Evolutionary conservation across 2,797 vertebrate genomes (phyloP), one percentile per base, ranked within the genome.

Genomic region (Acanthornis magna): DNA sequence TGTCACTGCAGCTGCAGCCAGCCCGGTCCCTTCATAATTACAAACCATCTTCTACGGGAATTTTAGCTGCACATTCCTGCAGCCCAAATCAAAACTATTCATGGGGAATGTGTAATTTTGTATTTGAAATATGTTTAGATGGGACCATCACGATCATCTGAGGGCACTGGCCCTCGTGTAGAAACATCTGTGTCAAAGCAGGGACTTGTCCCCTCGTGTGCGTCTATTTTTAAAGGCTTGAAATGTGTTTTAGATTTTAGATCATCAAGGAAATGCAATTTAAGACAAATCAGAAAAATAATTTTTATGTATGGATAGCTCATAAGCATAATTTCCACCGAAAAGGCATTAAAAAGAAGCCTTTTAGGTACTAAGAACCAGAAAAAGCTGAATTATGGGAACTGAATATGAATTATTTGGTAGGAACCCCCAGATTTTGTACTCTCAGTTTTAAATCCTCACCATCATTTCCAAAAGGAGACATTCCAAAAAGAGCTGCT

Each of bases 1-100:
- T 25, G 13, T 7, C n/a, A 51, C 80, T 36, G 84, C 89, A 96
- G 87, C 84, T 92, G 80, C 87, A 85, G 77, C 77, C 81, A 45
- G 43, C 14, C 78, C 45, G 32, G 2, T 26, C 61, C 68, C 12
- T 26, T 21, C 45, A 4, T 16, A 45, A 89, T 83, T 45, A 73
- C 1, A 82, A 93, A 50, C 29, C 63, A 38, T 30, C 58, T 45
- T 45, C 7, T 55, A 89, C 34, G 57, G 70, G 61, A 63, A 86
- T 77, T 74, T 40, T 9, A 85, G 65, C 61, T 68, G 14, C 66
- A 58, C 47, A 13, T 29, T 57, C 85, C 85, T 42, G 51, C 27
- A 61, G 68, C 48, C 42, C 73, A 36, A 88, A 93, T 71, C 91
- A 94, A 71, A 90, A 67, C 68, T 34, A 70, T 55, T 88, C 86